Base-by-base conservation (phyloP, 2,113 vertebrate genomes). In the Mirounga angustirostris region DNA sequence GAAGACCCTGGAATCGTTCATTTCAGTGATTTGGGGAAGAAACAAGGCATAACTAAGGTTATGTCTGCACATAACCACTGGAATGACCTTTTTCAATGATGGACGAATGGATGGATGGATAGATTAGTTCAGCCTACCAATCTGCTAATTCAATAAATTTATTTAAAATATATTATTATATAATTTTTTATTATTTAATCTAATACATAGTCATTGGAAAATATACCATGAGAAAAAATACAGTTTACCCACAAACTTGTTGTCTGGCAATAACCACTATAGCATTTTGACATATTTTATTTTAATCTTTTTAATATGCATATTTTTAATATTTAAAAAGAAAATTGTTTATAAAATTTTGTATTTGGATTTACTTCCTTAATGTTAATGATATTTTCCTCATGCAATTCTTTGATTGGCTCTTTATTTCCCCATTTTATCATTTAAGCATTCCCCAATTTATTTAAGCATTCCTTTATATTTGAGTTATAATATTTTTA, bases 21-120 rank as follows among this genome's bases (percentile, higher is more conserved):
- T 92, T 95, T 84, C 52, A 69, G 36, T 97, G 86, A 96, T 79
- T 71, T 94, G 71, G 81, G 71, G 21, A 74, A 85, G 71, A 83
- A 90, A 46, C 33, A 94, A 83, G 40, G 24, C 61, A 11, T n/a
- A 46, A 40, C 19, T 16, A 85, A 95, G 26, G 24, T 56, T 71
- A 19, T 43, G 1, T 91, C 65, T 69, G 56, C 26, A 46, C 15
- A 88, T 80, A 94, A 56, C 40, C 22, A 8, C 58, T 81, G 19
- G 15, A 83, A 50, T 80, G 65, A 88, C 12, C 16, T 28, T 97
- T 95, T 65, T 46, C 74, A 90, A 2, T 89, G 65, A 69, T 40
- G 2, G 8, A 21, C 56, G 30, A 28, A 19, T 33, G 33, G 33
- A 73, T 58, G 58, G 58, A 46, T 30, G n/a, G 54, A 67, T 65